Base-by-base conservation (phyloP, 2,113 vertebrate species). In the Rissa tridactyla region DNA sequence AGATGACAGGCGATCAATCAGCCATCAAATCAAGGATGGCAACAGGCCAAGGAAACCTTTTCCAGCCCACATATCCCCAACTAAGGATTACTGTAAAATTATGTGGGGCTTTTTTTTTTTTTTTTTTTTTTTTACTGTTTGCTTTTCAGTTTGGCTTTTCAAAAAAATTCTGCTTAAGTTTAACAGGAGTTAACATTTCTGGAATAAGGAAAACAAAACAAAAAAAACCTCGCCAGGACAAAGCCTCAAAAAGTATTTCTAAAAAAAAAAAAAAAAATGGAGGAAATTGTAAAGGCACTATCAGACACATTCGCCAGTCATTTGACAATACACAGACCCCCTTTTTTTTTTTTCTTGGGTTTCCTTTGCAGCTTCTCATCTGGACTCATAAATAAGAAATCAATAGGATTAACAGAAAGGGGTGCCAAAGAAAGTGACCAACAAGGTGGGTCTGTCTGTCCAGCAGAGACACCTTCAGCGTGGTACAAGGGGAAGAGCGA, bases 21-120 rank as follows among this genome's bases (percentile, higher is more conserved):
- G 98, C 97, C 98, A 98, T 99, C 99, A 99, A 99, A 99, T 99
- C 98, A 99, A 99, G 99, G 98, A 98, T 99, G 99, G 99, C 99
- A 98, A 99, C 97, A 98, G 98, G 98, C 99, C 99, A 99, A 98
- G 98, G 98, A 98, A 98, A 98, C 98, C 98, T 98, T 98, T 99
- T 98, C 98, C 98, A 98, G 98, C 97, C 97, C 98, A 98, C 98
- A 94, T 97, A 97, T 96, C 97, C 98, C 97, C 97, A 85, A 97
- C 97, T 95, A 96, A 97, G 81, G 89, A 98, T 98, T 98, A 98
- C 97, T 98, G 98, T 97, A 98, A 98, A 98, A 99, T 98, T 97
- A 98, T 96, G 97, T 98, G 96, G 95, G 97, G 92, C 94, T 97
- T 98, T 94, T 82, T 92, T 75, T 71, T 66, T 75, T 71, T 66